A percentile compares a stretch with the other conserved stretches of the same genome.
phyloP scores from a whole-genome alignment of 2,888 invertebrate species.

The Epistrophe grossulariae region DNA sequence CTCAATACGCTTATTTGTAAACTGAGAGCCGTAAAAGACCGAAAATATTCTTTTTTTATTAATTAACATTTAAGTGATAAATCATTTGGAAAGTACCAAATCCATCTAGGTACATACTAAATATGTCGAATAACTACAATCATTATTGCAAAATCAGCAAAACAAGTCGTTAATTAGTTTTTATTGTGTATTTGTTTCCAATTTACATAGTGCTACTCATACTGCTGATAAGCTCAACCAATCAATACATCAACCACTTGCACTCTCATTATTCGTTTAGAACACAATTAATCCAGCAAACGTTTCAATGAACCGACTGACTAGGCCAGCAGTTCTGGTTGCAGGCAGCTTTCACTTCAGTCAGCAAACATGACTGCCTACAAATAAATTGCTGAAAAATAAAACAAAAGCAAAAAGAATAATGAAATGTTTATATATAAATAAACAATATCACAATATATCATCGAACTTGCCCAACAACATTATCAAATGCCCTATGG shows the following conservation, averaged over 20 bases:
- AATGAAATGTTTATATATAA: neutral
- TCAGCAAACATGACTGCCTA: neutral
- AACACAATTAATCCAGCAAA: neutral
- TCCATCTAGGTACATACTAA: neutral
- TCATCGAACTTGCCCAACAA: neutral
- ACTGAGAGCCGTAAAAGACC: too few species aligned
- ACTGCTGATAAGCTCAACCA: neutral
- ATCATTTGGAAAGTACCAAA: neutral
- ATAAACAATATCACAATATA: neutral
- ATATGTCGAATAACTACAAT: neutral
- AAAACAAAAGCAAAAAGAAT: neutral
- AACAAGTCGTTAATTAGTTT: neutral
- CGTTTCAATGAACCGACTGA: neutral
- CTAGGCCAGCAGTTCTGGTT: neutral
- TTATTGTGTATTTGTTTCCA: neutral
- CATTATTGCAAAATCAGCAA: neutral
- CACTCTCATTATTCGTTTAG: conserved; percentile 8
- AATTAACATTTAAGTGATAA: neutral
- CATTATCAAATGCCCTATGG: neutral
- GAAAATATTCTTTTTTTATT: neutral
- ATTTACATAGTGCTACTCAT: neutral
- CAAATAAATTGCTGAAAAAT: neutral
- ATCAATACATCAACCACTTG: conserved; percentile 31
- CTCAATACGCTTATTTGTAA: too few species aligned
- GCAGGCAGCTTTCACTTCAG: neutral